Conservation (phyloP, 1,140 invertebrate species). For the Gryllus bimaculatus region DNA sequence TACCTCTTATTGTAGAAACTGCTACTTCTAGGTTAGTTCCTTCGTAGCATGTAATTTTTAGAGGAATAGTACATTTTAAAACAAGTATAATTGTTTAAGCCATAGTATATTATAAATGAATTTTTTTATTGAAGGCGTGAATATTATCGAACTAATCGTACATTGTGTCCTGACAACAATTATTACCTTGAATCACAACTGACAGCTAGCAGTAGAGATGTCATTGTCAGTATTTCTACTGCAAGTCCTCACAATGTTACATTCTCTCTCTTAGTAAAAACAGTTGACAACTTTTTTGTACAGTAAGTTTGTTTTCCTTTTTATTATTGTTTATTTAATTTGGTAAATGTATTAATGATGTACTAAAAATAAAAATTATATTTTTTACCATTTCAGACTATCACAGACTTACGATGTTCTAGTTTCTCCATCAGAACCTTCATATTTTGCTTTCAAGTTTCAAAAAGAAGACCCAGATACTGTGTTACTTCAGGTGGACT, state of each 20-base stretch:
- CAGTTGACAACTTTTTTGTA: constrained; percentile 47
- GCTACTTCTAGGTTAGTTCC: constrained; percentile 33
- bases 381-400: constrained; percentile 11
- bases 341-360: not conserved
- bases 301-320: constrained; percentile 29
- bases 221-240: constrained; percentile 51
- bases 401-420: constrained; percentile 29
- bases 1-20: constrained; percentile 49
- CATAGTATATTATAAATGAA: not conserved
- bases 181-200: constrained; percentile 30
- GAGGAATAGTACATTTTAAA: no score
- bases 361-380: not conserved
- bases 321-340: constrained; percentile 12
- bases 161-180: constrained; percentile 51
- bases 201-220: constrained; percentile 26
- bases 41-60: not conserved
- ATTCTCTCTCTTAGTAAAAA: constrained; percentile 42
- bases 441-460: constrained; percentile 43
- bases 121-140: constrained; percentile 31
- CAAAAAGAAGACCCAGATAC: constrained; percentile 39
- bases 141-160: constrained; percentile 48
- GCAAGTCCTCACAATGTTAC: constrained; percentile 39
- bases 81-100: not conserved
- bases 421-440: constrained; percentile 40
- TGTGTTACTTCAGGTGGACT: constrained; percentile 55